A percentile compares a stretch with the other conserved stretches of the same genome.
These are phyloP conservation scores for Siniperca knerii DNA, from an alignment of 2,113 vertebrate genomes.

Conservation along the genomic window DNA sequence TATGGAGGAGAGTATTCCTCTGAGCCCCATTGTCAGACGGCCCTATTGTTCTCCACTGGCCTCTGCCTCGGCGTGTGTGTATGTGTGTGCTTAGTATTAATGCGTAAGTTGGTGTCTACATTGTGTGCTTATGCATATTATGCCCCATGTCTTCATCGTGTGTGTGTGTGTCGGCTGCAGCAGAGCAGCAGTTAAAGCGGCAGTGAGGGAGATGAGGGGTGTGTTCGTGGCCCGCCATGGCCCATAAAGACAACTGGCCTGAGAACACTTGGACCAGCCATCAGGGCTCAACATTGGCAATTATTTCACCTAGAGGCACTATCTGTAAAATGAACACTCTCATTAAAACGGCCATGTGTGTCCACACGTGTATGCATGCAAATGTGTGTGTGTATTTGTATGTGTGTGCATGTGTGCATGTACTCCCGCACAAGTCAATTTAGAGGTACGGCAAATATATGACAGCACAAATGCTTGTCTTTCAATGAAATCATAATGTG, in stretches of 20 bases:
- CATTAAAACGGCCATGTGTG: conserved; percentile 74
- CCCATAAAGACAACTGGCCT: conserved; percentile 75
- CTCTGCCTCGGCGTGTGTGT: conserved; percentile 38
- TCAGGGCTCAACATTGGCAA: conserved; percentile 73
- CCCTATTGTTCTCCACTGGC: conserved; percentile 81
- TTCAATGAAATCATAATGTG: conserved; percentile 74
- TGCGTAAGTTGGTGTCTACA: conserved; percentile 60
- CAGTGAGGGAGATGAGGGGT: conserved; percentile 65
- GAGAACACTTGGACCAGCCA: conserved; percentile 76
- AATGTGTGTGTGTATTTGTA: conserved; percentile 36
- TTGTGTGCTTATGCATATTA: conserved; percentile 78
- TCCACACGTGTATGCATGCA: conserved; percentile 29
- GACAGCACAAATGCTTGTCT: conserved; percentile 66
- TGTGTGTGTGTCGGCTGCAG: conserved; percentile 53
- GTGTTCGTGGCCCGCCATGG: conserved; percentile 59
- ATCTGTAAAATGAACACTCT: conserved; percentile 81
- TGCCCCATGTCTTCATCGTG: conserved; percentile 58
- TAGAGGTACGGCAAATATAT: conserved; percentile 58
- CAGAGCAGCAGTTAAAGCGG: conserved; percentile 69
- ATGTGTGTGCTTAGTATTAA: conserved; percentile 68
- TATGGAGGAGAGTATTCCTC: conserved; percentile 76
- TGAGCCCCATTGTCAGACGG: conserved; percentile 76
- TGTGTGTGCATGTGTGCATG: not conserved
- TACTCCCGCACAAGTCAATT: conserved; percentile 46
- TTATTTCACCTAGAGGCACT: conserved; percentile 79